Evolutionary conservation across 2,888 invertebrate species (phyloP), one percentile per base, ranked within the genome.

Genomic region (Himalopsyche japonica): DNA sequence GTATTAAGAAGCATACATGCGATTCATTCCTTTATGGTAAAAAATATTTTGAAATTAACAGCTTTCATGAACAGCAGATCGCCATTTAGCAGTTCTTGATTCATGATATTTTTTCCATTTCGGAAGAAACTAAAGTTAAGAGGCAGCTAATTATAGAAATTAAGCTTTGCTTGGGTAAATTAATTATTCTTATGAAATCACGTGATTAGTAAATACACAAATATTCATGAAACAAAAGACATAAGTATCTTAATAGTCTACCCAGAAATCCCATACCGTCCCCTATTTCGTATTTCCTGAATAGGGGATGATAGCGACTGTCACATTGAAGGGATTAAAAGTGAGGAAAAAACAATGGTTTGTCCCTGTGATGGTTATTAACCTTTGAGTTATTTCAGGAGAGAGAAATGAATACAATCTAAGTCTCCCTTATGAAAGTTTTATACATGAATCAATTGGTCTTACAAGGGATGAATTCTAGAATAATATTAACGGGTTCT

Each of bases 281-380:
- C 70, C 70, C 34, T 10, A 20, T 24, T 77, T n/a, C 1, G 5
- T 77, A 34, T 77, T 77, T 43, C 37, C 20, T 77, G 77, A 37
- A 77, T 20, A 24, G 43, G 82, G 43, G 70, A 79, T 20, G n/a
- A 70, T 70, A 57, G 47, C 7, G 78, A 57, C 27, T 49, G 27
- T 24, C 70, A 43, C 79, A 43, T 37, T 47, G 70, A 30, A 64
- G 48, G 79, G 70, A 70, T 64, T 79, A 82, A 82, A 79, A 49
- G 79, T 64, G 64, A 82, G 64, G 43, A 48, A 82, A 82, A 82
- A 79, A 34, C 49, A 76, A 37, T 76, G 76, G 32, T 20, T 76
- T 12, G 20, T 79, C 83, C 80, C 76, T 27, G 78, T 80, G 82
- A 82, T 82, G 81, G 86, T 82, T 84, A 83, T 84, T 86, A 86